A percentile compares a stretch with the other conserved stretches of the same genome.
Conservation (phyloP, 2,888 invertebrate species). For the Drosophila neotestacea region DNA sequence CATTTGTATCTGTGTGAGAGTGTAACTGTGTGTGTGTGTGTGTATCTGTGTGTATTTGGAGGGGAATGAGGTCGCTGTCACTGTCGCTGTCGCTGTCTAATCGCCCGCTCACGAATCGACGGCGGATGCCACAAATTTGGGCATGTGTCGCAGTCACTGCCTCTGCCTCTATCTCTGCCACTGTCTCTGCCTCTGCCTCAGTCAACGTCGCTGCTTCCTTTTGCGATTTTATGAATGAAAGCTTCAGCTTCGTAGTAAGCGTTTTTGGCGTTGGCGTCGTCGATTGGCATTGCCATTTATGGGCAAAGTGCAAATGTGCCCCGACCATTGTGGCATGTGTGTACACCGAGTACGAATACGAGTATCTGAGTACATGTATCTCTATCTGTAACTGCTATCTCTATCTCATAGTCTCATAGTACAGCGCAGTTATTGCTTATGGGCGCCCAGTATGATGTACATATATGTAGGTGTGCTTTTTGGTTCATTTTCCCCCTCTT, state of each 20-base stretch:
- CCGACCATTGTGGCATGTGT: conserved; percentile 48
- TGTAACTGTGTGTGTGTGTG: conserved; percentile 26
- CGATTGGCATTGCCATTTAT: conserved; percentile 75
- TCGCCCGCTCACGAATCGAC: conserved; percentile 74
- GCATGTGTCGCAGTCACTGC: conserved; percentile 65
- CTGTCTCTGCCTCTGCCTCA: conserved; percentile 16
- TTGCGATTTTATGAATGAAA: conserved; percentile 80
- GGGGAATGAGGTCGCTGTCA: conserved; percentile 30
- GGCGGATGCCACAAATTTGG: conserved; percentile 80
- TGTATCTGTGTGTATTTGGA: conserved; percentile 29
- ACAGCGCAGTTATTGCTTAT: conserved; percentile 35
- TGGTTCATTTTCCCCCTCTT: conserved; percentile 1
- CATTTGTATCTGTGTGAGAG: conserved; percentile 52
- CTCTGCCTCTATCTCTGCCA: conserved; percentile 14
- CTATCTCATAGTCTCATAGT: conserved; percentile 19
- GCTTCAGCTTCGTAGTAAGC: conserved; percentile 62
- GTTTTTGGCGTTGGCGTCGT: conserved; percentile 57
- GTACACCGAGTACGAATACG: conserved; percentile 15
- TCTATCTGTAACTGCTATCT: conserved; percentile 41
- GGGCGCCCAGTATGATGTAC: conserved; percentile 45
- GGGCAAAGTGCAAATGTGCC: conserved; percentile 74
- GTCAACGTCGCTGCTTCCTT: conserved; percentile 70
- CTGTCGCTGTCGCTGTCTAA: conserved; percentile 49
- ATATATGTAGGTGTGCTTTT: conserved; percentile 40
- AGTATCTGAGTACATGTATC: conserved; percentile 24